Evolutionary conservation across 2,113 vertebrate species (phyloP).

Genomic region (Sapajus apella): DNA sequence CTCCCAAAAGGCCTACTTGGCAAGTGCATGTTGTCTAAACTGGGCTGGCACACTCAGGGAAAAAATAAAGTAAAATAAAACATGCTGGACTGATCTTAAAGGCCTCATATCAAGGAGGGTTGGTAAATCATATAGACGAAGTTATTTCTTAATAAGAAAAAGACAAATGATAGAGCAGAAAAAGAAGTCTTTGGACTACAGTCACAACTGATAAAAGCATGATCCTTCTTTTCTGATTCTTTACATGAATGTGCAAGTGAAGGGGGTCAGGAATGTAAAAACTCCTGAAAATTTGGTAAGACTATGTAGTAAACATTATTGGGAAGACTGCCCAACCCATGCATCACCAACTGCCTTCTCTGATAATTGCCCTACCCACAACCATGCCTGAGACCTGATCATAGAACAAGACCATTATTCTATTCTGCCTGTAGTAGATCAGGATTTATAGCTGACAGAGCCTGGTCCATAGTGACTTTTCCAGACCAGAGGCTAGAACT

Average conservation of each 20-base stretch:
- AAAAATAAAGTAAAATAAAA: constrained; percentile 37
- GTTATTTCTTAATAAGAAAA: neutral
- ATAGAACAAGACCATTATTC: neutral
- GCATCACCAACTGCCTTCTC: neutral
- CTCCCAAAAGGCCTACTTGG: neutral
- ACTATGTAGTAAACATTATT: neutral
- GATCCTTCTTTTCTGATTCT: neutral
- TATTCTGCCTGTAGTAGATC: neutral
- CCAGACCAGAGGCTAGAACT: neutral
- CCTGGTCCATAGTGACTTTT: neutral
- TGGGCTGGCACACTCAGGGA: neutral
- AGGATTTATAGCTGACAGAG: neutral
- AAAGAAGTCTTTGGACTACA: neutral
- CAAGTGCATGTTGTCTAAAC: constrained; percentile 6
- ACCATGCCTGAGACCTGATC: neutral
- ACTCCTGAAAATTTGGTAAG: neutral
- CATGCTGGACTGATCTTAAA: neutral
- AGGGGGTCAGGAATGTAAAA: neutral
- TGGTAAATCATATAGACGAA: neutral
- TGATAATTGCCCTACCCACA: neutral
- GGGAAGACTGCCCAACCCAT: neutral
- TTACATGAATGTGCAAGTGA: neutral
- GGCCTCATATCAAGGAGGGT: neutral
- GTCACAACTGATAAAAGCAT: neutral
- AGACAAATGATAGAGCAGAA: neutral